phyloP scores from a whole-genome alignment of 2,888 invertebrate species.

The Ischnura elegans region DNA sequence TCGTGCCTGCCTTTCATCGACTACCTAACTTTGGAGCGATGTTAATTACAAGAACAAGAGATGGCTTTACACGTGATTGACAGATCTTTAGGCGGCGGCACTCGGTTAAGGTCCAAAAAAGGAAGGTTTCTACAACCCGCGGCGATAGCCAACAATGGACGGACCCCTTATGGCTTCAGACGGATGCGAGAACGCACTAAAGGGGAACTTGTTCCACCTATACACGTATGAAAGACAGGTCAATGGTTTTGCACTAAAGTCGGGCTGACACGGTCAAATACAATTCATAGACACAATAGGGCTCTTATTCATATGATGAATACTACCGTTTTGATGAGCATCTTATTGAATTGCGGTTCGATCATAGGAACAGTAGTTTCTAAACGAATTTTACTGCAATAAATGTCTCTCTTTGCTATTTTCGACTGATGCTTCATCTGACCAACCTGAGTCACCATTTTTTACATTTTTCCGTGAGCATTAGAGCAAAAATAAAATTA shows the following conservation, averaged over 20 bases:
- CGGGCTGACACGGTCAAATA: not conserved
- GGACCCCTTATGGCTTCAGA: not conserved
- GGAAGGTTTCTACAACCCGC: constrained; percentile 28
- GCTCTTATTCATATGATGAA: not conserved
- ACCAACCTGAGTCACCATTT: too few species aligned
- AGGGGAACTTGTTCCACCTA: not conserved
- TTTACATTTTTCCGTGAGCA: too few species aligned
- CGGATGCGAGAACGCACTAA: not conserved
- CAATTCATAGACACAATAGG: not conserved
- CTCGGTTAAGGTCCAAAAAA: not conserved
- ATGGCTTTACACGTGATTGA: constrained; percentile 46
- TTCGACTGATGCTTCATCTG: too few species aligned
- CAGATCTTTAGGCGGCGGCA: constrained; percentile 34
- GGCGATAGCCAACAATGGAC: constrained; percentile 39
- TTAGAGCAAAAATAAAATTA: too few species aligned
- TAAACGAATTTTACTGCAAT: not conserved
- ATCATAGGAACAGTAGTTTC: not conserved
- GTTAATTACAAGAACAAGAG: constrained; percentile 55
- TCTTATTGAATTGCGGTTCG: not conserved
- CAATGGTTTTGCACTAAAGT: not conserved
- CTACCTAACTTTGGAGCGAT: not conserved
- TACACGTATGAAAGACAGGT: not conserved
- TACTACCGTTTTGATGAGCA: not conserved
- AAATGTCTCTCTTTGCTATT: too few species aligned
- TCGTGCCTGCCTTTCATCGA: constrained; percentile 26